Evolutionary conservation across 2,888 invertebrate genomes (phyloP), one percentile per base, ranked within the genome.

Genomic region (Drosophila vallismaia): DNA sequence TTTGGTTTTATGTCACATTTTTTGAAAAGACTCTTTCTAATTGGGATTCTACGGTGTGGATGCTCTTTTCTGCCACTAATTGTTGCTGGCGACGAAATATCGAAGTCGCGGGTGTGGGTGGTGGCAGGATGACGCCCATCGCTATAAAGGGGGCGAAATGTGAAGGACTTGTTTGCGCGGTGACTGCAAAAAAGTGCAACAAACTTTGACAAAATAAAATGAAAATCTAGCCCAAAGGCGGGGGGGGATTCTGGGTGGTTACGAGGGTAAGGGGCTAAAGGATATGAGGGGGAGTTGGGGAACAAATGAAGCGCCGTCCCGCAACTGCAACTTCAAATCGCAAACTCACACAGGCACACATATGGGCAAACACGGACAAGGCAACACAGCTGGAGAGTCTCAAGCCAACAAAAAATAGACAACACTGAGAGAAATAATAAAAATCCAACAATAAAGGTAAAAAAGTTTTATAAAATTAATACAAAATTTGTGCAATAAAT

Each of bases 141-240:
- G n/a, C 45, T 14, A 51, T 24, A 12, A 36, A 51, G 49, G 51
- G 31, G 48, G 31, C 54, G 62, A 59, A 5, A 74, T 66, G 68
- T 67, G 24, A 64, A 62, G 60, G 56, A 59, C 57, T 60, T 55
- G 59, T 53, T 53, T 62, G 60, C 60, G 59, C 60, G 59, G 68
- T 72, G 66, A 59, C 77, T 54, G 59, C 67, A 68, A 82, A 78
- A 19, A 78, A 84, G 87, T 86, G 87, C 85, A 87, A 82, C 82
- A 86, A 82, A 82, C 82, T 82, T 78, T 86, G 76, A 76, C 79
- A 76, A 77, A 81, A 74, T 68, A 69, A 54, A 75, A 70, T 66
- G 72, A 71, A 72, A 71, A 67, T 67, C 72, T 75, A 73, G 60
- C 64, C 62, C 55, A 58, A 64, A 56, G 67, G 64, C 2, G 26